These are phyloP conservation scores for Rugalucina vietnamica DNA, from an alignment of 2,888 invertebrate species.

Conservation along the genomic window DNA sequence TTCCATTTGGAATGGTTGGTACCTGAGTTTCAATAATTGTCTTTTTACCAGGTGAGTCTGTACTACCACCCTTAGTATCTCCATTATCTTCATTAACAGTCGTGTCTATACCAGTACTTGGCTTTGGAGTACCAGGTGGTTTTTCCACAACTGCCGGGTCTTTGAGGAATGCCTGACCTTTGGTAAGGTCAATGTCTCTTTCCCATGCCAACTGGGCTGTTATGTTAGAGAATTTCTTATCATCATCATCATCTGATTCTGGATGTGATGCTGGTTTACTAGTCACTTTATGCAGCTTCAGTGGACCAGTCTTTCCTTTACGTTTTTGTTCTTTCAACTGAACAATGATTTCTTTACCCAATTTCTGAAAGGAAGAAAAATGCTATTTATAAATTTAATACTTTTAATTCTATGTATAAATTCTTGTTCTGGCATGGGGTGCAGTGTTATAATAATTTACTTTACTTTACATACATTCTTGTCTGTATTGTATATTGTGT, in stretches of 20 bases:
- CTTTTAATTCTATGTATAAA: too few species aligned
- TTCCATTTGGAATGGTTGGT: constrained; percentile 60
- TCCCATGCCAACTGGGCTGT: constrained; percentile 89
- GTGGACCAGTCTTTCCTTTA: constrained; percentile 65
- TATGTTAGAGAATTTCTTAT: constrained; percentile 72
- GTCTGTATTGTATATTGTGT: too few species aligned
- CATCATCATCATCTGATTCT: constrained; percentile 60
- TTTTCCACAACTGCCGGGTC: constrained; percentile 60
- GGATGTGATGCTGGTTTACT: constrained; percentile 42
- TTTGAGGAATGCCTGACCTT: constrained; percentile 69
- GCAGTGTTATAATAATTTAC: too few species aligned
- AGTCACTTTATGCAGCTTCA: constrained; percentile 58
- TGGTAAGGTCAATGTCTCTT: constrained; percentile 87
- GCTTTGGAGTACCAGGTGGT: constrained; percentile 4
- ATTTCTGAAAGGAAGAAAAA: constrained; percentile 69
- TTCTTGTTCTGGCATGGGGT: too few species aligned
- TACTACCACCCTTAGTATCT: not conserved
- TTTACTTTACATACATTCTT: too few species aligned
- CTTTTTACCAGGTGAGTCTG: constrained; percentile 31
- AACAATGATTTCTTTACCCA: constrained; percentile 78
- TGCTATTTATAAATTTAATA: too few species aligned
- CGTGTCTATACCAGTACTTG: constrained; percentile 2
- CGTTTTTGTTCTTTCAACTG: constrained; percentile 74
- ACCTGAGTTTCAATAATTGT: not conserved
- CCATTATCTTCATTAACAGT: not conserved